Percentiles rank a stretch among this genome's conserved stretches.
phyloP scores from a whole-genome alignment of 2,113 vertebrate genomes.

The Callorhinus ursinus region DNA sequence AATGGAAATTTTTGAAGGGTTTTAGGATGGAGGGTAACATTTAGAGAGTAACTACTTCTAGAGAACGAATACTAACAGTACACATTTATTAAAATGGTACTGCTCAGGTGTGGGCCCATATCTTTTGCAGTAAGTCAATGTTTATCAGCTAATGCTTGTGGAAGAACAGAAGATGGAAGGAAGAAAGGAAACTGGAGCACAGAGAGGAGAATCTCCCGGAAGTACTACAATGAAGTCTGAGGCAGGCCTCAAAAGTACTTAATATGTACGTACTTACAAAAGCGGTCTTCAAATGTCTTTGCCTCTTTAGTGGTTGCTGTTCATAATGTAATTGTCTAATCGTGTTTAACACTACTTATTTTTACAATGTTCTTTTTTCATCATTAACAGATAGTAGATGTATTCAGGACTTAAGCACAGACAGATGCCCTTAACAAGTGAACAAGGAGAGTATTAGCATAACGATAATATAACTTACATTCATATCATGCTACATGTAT shows the following conservation, averaged over 20 bases:
- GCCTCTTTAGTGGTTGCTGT: not conserved
- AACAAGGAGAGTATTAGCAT: not conserved
- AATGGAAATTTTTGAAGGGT: rapidly evolving
- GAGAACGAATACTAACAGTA: not conserved
- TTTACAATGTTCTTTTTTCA: not conserved
- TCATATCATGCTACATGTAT: not conserved
- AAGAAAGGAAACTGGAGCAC: not conserved
- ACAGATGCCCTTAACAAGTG: not conserved
- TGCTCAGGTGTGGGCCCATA: not conserved
- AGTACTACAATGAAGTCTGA: not conserved
- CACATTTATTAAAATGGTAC: not conserved
- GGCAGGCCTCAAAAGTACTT: not conserved
- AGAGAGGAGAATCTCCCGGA: not conserved
- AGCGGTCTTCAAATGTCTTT: not conserved
- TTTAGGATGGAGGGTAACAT: not conserved
- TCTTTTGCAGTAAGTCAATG: not conserved
- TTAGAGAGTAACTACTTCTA: not conserved
- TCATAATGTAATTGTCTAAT: not conserved
- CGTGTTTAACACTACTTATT: not conserved
- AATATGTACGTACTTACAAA: not conserved
- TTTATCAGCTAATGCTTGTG: not conserved
- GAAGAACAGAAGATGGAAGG: not conserved
- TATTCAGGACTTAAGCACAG: not conserved
- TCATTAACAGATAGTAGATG: not conserved
- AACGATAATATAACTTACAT: not conserved